Evolutionary conservation across 1,140 invertebrate species (phyloP).

Genomic region (Drosophila jambulina): DNA sequence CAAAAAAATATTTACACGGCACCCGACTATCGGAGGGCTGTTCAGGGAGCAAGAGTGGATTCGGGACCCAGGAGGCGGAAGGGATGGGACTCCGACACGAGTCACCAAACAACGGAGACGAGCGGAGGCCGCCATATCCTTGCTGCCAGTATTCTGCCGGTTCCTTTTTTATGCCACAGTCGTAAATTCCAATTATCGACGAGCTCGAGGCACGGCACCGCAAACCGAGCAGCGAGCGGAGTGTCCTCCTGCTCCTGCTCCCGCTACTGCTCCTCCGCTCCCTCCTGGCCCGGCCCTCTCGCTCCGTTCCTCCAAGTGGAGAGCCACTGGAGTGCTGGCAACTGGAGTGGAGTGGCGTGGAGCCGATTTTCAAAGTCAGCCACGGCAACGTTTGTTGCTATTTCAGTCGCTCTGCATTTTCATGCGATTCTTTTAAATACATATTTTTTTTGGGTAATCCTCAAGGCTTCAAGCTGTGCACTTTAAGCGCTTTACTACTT

Average conservation of each 20-base stretch:
- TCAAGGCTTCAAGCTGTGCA: conserved; percentile 30
- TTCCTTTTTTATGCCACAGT: conserved; percentile 75
- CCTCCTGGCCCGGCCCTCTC: background rate
- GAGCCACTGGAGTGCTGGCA: conserved; percentile 41
- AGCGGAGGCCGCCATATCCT: conserved; percentile 65
- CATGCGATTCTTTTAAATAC: conserved; percentile 35
- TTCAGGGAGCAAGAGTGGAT: conserved; percentile 2
- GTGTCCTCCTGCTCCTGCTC: conserved; percentile 5
- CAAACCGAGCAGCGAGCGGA: conserved; percentile 41
- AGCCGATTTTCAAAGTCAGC: conserved; percentile 79
- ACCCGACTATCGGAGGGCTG: conserved; percentile 37
- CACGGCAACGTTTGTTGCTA: conserved; percentile 61
- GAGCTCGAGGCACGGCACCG: conserved; percentile 72
- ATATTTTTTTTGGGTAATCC: conserved; percentile 63
- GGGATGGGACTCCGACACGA: conserved; percentile 25
- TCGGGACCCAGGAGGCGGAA: conserved; percentile 1
- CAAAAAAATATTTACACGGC: conserved; percentile 77
- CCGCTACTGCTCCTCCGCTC: background rate
- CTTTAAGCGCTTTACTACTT: conserved; percentile 14
- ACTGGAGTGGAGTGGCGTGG: conserved; percentile 51
- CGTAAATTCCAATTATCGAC: conserved; percentile 83
- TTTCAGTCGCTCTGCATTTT: conserved; percentile 61
- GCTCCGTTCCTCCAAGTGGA: conserved; percentile 34
- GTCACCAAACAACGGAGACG: conserved; percentile 51
- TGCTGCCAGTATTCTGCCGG: conserved; percentile 48